Conservation (phyloP, 1,140 invertebrate species). For the Maniola jurtina region DNA sequence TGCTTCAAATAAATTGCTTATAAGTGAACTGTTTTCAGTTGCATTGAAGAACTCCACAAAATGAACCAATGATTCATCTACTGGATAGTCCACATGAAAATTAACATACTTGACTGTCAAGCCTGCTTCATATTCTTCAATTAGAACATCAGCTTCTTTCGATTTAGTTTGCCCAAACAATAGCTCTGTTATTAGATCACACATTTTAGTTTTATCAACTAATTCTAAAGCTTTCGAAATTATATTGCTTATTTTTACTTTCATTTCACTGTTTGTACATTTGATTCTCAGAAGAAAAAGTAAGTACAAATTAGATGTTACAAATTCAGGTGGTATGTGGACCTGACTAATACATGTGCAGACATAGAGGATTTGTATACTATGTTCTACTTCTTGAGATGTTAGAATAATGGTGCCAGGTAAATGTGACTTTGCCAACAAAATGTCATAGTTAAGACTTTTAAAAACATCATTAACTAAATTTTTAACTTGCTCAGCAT, state of each 20-base stretch:
- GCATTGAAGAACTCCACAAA: conserved; percentile 52
- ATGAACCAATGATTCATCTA: conserved; percentile 40
- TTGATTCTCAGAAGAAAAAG: conserved; percentile 56
- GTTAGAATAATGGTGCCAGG: conserved; percentile 62
- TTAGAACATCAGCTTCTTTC: conserved; percentile 23
- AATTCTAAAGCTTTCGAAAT: conserved; percentile 60
- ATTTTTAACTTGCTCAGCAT: conserved; percentile 61
- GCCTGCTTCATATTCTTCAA: conserved; percentile 63
- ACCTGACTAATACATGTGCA: conserved; percentile 55
- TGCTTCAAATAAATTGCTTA: conserved; percentile 45
- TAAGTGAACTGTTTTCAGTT: conserved; percentile 34
- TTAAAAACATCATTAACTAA: conserved; percentile 71
- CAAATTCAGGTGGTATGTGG: conserved; percentile 44
- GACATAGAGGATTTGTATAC: conserved; percentile 68
- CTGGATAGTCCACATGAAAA: conserved; percentile 32
- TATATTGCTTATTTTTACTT: conserved; percentile 58
- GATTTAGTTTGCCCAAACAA: conserved; percentile 43
- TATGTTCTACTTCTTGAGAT: conserved; percentile 69
- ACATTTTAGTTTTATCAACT: conserved; percentile 40
- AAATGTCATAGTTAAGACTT: conserved; percentile 53
- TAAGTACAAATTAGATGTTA: conserved; percentile 55
- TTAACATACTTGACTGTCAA: conserved; percentile 50
- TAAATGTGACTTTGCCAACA: conserved; percentile 42
- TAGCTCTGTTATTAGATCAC: conserved; percentile 38
- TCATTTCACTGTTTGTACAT: conserved; percentile 51